Evolutionary conservation across 2,113 vertebrate species (phyloP).

Genomic region (Theristicus caerulescens): DNA sequence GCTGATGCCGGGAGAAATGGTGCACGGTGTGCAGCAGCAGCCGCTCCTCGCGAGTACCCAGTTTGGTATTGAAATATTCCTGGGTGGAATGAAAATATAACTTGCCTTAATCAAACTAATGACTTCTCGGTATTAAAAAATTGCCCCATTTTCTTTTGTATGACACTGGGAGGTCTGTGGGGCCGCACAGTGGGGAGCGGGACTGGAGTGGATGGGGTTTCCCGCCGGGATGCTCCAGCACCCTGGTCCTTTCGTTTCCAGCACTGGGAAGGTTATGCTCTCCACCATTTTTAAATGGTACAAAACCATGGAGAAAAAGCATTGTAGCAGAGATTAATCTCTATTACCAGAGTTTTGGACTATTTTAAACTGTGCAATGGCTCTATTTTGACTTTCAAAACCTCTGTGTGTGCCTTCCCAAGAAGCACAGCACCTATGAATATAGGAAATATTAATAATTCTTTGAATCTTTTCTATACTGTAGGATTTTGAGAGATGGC

Average conservation of each 20-base stretch:
- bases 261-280: not conserved
- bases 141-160: accelerated
- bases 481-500: not conserved
- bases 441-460: not conserved
- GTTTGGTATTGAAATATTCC: accelerated
- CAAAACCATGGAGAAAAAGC: not conserved
- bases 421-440: not conserved
- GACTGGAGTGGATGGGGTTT: accelerated
- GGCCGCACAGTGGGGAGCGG: accelerated
- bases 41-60: not conserved
- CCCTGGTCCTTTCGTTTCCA: not conserved
- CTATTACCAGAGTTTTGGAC: not conserved
- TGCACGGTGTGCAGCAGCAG: accelerated
- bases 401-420: not conserved
- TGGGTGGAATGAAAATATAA: accelerated
- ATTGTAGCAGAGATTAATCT: not conserved
- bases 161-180: accelerated
- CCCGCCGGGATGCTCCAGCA: accelerated
- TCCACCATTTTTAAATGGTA: not conserved
- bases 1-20: not conserved
- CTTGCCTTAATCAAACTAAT: not conserved
- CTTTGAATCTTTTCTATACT: not conserved
- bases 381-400: not conserved
- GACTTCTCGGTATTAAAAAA: accelerated
- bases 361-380: not conserved